Base-by-base conservation (phyloP, 2,113 vertebrate species). In the Dolichallabes microphthalmus region DNA sequence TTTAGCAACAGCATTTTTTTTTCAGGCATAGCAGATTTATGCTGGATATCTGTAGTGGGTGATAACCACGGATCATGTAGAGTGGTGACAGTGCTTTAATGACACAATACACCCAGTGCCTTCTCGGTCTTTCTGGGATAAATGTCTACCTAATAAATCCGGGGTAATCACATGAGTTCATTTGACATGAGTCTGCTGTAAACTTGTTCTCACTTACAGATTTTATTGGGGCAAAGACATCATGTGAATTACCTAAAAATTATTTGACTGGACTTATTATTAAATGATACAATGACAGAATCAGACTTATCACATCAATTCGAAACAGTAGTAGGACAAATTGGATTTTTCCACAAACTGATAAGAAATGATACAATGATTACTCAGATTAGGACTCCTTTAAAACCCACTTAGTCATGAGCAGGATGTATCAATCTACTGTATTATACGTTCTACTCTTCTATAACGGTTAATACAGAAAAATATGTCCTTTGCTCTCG, bases 1-100 rank as follows among this genome's bases (percentile, higher is more conserved):
- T 82, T 85, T 80, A 85, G 57, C 39, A 17, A 50, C 35, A 61
- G 74, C 85, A 76, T 69, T 80, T 79, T 75, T 86, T 87, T 85
- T 88, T 82, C 82, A 89, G 61, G 25, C 78, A 83, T 10, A 80
- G 32, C 22, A 88, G 74, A 86, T 88, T 88, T 85, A 89, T 86
- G 83, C 77, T 84, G 85, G 77, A 88, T 85, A 85, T 86, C 82
- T 85, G 58, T 83, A 83, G 83, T 81, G 78, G 73, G 85, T 74
- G 83, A 83, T 87, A 88, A 84, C 85, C 83, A 60, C 35, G 12
- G 79, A 78, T 69, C 39, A 61, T 73, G 68, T 30, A 63, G 64
- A 80, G 76, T 73, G 68, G 53, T 89, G 80, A 69, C 45, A 61
- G 83, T 74, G 84, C 69, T 85, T 87, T 83, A 85, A 75, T 83